phyloP scores from a whole-genome alignment of 2,888 invertebrate genomes.

The Leucophora obtusa region DNA sequence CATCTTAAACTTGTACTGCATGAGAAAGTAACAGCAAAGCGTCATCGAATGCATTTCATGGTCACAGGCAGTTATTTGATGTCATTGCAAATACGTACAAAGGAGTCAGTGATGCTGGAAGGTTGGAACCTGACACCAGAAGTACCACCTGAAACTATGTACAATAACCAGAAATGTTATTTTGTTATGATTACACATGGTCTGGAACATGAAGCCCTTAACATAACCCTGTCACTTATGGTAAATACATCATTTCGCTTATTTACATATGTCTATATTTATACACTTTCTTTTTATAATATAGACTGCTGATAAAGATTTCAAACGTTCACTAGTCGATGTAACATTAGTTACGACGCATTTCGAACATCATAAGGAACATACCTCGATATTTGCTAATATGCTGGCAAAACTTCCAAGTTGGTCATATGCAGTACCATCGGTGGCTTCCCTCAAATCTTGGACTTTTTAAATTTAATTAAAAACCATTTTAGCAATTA shows the following conservation, averaged over 20 bases:
- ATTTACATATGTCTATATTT: no score
- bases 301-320: constrained; percentile 66
- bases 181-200: constrained; percentile 72
- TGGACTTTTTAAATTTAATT: constrained; percentile 68
- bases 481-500: background rate
- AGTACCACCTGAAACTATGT: constrained; percentile 69
- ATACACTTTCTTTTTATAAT: no score
- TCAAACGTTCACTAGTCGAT: constrained; percentile 70
- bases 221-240: constrained; percentile 70
- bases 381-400: constrained; percentile 71
- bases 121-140: constrained; percentile 69
- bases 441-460: constrained; percentile 71
- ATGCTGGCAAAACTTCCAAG: constrained; percentile 70
- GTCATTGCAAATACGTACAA: constrained; percentile 71
- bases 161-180: constrained; percentile 69
- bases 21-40: constrained; percentile 60
- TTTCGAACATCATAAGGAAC: constrained; percentile 72
- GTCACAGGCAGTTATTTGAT: constrained; percentile 69
- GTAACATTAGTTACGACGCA: constrained; percentile 71
- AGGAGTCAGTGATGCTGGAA: constrained; percentile 67
- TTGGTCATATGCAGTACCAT: constrained; percentile 72
- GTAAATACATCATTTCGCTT: constrained; percentile 51
- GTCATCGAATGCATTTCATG: constrained; percentile 67
- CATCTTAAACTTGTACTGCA: constrained; percentile 65
- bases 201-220: constrained; percentile 69